Conservation (phyloP, 2,797 vertebrate species). For the Champsocephalus esox region DNA sequence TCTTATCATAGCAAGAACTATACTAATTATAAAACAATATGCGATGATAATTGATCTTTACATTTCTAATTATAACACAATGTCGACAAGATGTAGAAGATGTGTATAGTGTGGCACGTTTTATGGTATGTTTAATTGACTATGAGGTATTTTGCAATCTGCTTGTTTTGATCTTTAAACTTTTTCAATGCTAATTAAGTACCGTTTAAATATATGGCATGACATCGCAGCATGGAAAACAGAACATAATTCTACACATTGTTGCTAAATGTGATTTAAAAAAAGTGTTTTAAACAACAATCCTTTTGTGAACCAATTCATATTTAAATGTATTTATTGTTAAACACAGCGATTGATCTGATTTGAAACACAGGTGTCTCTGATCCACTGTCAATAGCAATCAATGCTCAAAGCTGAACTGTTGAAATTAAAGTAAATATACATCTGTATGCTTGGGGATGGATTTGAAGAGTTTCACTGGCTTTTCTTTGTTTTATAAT, state of each 20-base stretch:
- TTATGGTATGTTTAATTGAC: neutral
- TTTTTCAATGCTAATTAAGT: constrained; percentile 19
- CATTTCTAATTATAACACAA: neutral
- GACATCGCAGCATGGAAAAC: neutral
- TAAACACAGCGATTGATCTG: neutral
- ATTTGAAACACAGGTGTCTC: neutral
- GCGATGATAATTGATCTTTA: neutral
- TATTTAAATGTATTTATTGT: too few species aligned
- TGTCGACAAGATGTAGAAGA: too few species aligned
- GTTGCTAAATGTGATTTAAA: neutral
- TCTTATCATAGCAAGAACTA: neutral
- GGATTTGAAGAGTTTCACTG: constrained; percentile 6
- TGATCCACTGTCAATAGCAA: constrained; percentile 21
- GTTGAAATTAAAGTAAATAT: constrained; percentile 9
- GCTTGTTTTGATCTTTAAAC: constrained; percentile 13
- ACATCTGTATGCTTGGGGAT: constrained; percentile 1
- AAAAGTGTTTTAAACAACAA: neutral
- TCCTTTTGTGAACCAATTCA: too few species aligned
- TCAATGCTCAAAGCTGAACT: constrained; percentile 18
- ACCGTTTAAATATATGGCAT: neutral
- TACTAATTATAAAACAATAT: neutral
- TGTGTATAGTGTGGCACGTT: neutral
- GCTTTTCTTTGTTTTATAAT: constrained; percentile 1
- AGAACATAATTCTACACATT: neutral
- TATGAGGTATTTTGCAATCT: neutral